phyloP scores from a whole-genome alignment of 1,140 invertebrate species.

The Gerris buenoi region DNA sequence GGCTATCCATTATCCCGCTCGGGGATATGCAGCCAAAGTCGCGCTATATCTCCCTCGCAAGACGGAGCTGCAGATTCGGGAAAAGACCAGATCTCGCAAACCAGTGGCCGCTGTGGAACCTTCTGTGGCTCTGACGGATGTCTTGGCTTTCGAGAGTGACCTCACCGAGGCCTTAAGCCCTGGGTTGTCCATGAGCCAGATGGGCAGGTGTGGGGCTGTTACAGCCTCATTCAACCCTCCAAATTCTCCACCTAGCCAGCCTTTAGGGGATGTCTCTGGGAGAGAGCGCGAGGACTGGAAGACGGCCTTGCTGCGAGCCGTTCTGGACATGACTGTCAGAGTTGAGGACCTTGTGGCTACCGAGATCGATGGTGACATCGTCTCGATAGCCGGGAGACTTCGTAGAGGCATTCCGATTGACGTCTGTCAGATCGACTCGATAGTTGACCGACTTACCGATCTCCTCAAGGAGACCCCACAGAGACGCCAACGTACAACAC shows the following conservation, averaged over 20 bases:
- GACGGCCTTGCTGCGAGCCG: not conserved
- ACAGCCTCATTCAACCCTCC: too few species aligned
- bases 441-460: not conserved
- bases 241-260: not conserved
- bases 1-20: not conserved
- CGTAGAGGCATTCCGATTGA: not conserved
- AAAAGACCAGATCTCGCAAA: not conserved
- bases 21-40: not conserved
- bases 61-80: not conserved
- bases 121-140: not conserved
- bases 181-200: too few species aligned
- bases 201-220: too few species aligned
- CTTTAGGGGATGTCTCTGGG: not conserved
- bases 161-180: not conserved
- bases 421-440: not conserved
- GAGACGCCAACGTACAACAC: not conserved
- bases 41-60: not conserved
- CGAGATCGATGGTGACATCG: not conserved
- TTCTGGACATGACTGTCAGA: not conserved
- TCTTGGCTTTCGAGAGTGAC: not conserved
- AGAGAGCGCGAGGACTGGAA: not conserved
- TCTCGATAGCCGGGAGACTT: not conserved
- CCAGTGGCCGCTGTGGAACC: not conserved
- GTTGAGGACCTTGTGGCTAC: not conserved
- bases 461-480: too few species aligned